Percentiles rank a stretch among this genome's conserved stretches.
These are phyloP conservation scores for Euglossa dilemma DNA, from an alignment of 1,140 invertebrate species.

Conservation along the genomic window DNA sequence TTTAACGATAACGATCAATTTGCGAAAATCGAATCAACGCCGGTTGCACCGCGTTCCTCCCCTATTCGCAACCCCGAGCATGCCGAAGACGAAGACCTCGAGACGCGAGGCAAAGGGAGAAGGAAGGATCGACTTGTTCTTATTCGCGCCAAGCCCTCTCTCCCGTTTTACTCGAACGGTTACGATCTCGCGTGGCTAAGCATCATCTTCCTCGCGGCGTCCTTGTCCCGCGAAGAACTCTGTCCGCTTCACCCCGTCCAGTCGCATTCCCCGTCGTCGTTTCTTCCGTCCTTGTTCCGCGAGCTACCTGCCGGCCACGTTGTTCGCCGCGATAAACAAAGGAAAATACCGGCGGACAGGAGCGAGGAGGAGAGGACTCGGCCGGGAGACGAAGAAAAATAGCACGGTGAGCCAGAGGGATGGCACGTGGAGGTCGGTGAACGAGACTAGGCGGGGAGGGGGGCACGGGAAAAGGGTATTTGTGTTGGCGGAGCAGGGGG, in stretches of 20 bases:
- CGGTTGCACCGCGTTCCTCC: too few species aligned
- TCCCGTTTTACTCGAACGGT: not conserved
- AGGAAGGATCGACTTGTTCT: not conserved
- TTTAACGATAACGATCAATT: too few species aligned
- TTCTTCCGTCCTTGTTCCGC: conserved; percentile 8
- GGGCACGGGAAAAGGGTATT: conserved; percentile 26
- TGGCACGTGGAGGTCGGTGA: conserved; percentile 53
- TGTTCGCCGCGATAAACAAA: conserved; percentile 65
- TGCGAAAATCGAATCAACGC: too few species aligned
- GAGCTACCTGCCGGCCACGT: conserved; percentile 36
- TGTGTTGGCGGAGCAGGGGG: conserved; percentile 24
- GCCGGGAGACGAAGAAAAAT: conserved; percentile 38
- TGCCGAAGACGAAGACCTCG: too few species aligned
- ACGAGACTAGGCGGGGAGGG: conserved; percentile 41
- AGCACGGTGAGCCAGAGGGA: conserved; percentile 31
- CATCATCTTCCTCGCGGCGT: not conserved
- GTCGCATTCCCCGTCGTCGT: conserved; percentile 24
- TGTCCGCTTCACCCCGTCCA: not conserved
- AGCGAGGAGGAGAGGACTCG: conserved; percentile 14
- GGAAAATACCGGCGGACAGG: conserved; percentile 29
- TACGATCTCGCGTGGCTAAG: not conserved
- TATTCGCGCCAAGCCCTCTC: too few species aligned
- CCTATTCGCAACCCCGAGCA: too few species aligned
- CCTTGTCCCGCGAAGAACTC: not conserved
- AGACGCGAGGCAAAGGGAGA: too few species aligned